These are phyloP conservation scores for Manduca sexta DNA, from an alignment of 1,140 invertebrate species.

Conservation along the genomic window DNA sequence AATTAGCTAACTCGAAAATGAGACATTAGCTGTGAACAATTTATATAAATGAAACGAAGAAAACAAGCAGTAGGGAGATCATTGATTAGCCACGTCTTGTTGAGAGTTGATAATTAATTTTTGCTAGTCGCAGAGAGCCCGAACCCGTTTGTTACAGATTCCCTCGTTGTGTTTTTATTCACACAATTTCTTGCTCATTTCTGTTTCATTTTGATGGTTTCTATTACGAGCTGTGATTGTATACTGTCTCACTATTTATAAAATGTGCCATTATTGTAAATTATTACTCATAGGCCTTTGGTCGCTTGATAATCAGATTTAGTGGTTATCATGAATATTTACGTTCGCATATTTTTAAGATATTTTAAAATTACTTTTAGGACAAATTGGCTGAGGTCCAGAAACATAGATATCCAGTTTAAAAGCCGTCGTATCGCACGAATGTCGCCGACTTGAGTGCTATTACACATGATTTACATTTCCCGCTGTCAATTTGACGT, in stretches of 20 bases:
- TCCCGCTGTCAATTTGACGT: conserved; percentile 22
- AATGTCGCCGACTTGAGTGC: conserved; percentile 34
- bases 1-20: too few species aligned
- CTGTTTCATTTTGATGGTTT: neutral
- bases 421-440: conserved; percentile 39
- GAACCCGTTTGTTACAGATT: too few species aligned
- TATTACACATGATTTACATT: conserved; percentile 44
- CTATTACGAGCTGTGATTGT: neutral
- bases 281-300: neutral
- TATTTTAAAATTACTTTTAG: conserved; percentile 36
- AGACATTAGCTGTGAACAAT: too few species aligned
- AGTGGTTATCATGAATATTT: neutral
- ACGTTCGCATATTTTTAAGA: conserved; percentile 8
- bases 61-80: too few species aligned
- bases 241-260: neutral
- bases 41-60: too few species aligned
- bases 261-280: too few species aligned
- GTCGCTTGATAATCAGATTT: neutral
- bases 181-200: too few species aligned
- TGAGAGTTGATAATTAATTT: too few species aligned
- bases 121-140: too few species aligned
- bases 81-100: too few species aligned
- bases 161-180: too few species aligned
- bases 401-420: conserved; percentile 37
- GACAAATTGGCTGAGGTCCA: conserved; percentile 49